These are phyloP conservation scores for Yponomeuta cagnagella DNA, from an alignment of 2,888 invertebrate genomes.

Conservation along the genomic window DNA sequence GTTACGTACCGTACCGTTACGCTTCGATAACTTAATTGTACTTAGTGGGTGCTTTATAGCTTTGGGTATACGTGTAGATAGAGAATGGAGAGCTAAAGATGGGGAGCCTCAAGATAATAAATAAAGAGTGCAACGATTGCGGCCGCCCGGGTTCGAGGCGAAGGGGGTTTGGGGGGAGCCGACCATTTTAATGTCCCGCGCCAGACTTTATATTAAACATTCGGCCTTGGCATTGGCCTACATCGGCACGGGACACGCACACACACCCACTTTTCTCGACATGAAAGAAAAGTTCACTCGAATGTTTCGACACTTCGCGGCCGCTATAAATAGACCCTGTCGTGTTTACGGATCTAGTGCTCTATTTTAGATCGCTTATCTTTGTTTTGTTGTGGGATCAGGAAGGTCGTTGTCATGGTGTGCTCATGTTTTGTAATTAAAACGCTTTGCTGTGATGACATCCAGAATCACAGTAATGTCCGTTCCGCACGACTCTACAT, in stretches of 20 bases:
- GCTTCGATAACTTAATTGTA: conserved; percentile 17
- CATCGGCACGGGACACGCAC: conserved; percentile 72
- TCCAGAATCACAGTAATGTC: not conserved
- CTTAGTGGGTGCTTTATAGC: conserved; percentile 4
- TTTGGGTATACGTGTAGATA: conserved; percentile 9
- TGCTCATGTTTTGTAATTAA: not conserved
- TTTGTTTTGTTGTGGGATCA: conserved; percentile 32
- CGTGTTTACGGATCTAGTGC: conserved; percentile 51
- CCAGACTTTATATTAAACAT: conserved; percentile 77
- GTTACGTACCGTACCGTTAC: conserved; percentile 13
- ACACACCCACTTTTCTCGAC: conserved; percentile 62
- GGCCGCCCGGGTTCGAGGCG: conserved; percentile 54
- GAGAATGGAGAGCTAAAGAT: conserved; percentile 14
- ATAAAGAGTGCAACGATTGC: conserved; percentile 75
- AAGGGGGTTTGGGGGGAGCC: conserved; percentile 65
- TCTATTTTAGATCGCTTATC: conserved; percentile 45
- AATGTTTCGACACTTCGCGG: conserved; percentile 57
- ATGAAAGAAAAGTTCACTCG: conserved; percentile 71
- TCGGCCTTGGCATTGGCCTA: conserved; percentile 75
- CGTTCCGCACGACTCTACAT: not conserved
- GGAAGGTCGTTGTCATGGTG: conserved; percentile 34
- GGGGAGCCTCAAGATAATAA: conserved; percentile 60
- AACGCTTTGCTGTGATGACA: not conserved
- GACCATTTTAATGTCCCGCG: conserved; percentile 75
- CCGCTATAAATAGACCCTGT: conserved; percentile 62